A percentile compares a stretch with the other conserved stretches of the same genome.
Conservation (phyloP, 2,888 invertebrate genomes). For the Ophion costatus region DNA sequence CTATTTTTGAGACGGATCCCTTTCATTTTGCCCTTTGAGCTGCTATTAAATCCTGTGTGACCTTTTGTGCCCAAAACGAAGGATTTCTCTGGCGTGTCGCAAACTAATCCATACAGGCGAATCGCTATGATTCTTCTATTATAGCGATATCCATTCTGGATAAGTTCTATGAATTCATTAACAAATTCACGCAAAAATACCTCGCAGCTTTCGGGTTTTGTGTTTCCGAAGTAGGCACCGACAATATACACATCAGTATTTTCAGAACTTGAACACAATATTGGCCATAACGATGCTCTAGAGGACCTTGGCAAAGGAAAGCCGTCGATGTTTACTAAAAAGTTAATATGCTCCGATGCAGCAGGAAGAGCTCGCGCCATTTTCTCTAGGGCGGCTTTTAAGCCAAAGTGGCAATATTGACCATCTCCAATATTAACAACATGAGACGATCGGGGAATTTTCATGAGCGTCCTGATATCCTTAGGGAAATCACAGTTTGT, state of each 20-base stretch:
- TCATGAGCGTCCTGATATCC: constrained; percentile 26
- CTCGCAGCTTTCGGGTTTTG: constrained; percentile 63
- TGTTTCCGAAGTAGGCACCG: constrained; percentile 66
- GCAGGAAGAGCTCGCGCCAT: constrained; percentile 13
- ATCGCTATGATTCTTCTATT: constrained; percentile 19
- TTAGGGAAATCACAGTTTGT: constrained; percentile 18
- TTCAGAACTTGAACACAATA: constrained; percentile 32
- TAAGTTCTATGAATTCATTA: constrained; percentile 52
- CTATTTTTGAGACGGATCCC: constrained; percentile 54
- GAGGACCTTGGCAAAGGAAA: not conserved
- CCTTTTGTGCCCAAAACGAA: constrained; percentile 61
- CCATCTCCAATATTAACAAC: constrained; percentile 17
- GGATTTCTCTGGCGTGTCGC: constrained; percentile 65
- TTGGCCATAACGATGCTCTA: constrained; percentile 5
- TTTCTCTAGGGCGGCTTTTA: constrained; percentile 18
- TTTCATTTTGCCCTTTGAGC: constrained; percentile 64
- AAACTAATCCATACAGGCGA: constrained; percentile 40
- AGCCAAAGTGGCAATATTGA: constrained; percentile 19
- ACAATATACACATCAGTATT: constrained; percentile 48
- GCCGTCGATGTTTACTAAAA: constrained; percentile 3
- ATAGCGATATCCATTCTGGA: constrained; percentile 47
- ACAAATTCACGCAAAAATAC: constrained; percentile 62
- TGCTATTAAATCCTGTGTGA: constrained; percentile 61
- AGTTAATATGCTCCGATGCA: not conserved
- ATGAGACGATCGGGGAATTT: constrained; percentile 10